Conservation (phyloP, 2,113 vertebrate genomes). For the Tachuris rubrigastra region DNA sequence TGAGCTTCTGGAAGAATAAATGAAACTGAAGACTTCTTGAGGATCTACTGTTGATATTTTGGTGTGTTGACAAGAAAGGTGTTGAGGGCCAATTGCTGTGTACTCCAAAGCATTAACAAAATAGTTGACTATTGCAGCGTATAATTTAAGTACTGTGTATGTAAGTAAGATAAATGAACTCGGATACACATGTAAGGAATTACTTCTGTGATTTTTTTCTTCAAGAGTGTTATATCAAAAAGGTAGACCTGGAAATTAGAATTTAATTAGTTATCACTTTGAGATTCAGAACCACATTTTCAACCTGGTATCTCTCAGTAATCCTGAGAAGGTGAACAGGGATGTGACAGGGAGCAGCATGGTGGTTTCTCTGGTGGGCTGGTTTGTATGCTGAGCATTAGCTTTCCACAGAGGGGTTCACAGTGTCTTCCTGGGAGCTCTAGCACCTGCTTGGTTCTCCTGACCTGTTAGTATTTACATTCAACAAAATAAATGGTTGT, state of each 20-base stretch:
- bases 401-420: not conserved
- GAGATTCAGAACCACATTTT: not conserved
- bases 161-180: not conserved
- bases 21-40: not conserved
- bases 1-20: not conserved
- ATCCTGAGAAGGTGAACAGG: not conserved
- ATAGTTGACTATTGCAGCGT: not conserved
- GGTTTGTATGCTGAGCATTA: not conserved
- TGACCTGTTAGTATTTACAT: not conserved
- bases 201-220: not conserved
- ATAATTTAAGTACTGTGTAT: not conserved
- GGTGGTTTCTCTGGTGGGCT: not conserved
- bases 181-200: not conserved
- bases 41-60: not conserved
- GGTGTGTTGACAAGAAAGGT: not conserved
- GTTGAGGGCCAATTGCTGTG: not conserved
- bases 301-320: not conserved
- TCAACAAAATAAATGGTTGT: constrained; percentile 54
- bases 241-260: not conserved
- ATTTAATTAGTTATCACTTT: not conserved
- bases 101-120: not conserved
- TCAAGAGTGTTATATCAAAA: not conserved
- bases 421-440: not conserved
- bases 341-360: not conserved
- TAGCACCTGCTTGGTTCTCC: not conserved